Percentiles rank a stretch among this genome's conserved stretches.
phyloP scores from a whole-genome alignment of 2,888 invertebrate species.

The Anodontia alba region DNA sequence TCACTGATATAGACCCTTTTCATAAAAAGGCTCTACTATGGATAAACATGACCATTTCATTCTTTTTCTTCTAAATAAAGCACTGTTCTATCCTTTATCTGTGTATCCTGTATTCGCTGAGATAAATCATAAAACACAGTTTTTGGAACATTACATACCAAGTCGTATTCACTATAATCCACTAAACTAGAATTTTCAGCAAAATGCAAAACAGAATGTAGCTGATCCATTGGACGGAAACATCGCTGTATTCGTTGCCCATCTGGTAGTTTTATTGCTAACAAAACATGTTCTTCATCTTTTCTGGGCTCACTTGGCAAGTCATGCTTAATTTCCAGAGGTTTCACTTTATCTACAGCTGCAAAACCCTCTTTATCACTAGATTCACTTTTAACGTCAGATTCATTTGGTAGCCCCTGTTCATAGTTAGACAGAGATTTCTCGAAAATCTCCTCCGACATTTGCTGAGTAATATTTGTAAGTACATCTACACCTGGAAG shows the following conservation, averaged over 20 bases:
- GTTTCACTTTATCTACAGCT: conserved; percentile 13
- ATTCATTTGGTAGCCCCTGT: conserved; percentile 17
- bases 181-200: conserved; percentile 65
- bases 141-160: conserved; percentile 69
- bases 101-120: conserved; percentile 53
- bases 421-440: conserved; percentile 45
- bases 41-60: not conserved
- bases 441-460: conserved; percentile 56
- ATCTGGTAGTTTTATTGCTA: conserved; percentile 72
- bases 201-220: conserved; percentile 66
- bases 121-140: conserved; percentile 63
- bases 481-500: conserved; percentile 48
- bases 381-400: not conserved
- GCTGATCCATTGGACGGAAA: conserved; percentile 63
- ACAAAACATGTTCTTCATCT: conserved; percentile 58
- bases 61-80: conserved; percentile 68
- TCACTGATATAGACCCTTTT: no score
- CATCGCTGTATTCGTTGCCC: conserved; percentile 69
- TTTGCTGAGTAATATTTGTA: conserved; percentile 49
- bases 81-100: conserved; percentile 68
- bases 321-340: conserved; percentile 44
- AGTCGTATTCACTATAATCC: conserved; percentile 59
- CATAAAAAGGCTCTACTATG: no score
- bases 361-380: not conserved
- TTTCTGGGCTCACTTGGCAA: conserved; percentile 66